A percentile compares a stretch with the other conserved stretches of the same genome.
These are phyloP conservation scores for Smittia aterrima DNA, from an alignment of 2,888 invertebrate genomes.

Conservation along the genomic window DNA sequence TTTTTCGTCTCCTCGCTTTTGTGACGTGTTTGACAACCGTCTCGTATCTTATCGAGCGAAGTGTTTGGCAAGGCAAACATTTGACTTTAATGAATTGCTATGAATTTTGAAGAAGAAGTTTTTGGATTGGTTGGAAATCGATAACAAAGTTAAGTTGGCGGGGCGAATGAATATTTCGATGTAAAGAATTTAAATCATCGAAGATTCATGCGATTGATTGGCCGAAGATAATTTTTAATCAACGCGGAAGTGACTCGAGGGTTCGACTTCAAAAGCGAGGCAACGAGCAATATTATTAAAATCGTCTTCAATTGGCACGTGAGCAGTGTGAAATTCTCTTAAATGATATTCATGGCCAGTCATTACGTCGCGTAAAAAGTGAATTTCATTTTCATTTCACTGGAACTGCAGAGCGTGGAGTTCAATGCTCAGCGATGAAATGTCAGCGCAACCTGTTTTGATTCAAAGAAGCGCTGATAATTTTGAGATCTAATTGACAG, in stretches of 20 bases:
- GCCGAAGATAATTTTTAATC: neutral
- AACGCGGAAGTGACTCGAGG: constrained; percentile 31
- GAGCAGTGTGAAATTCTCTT: constrained; percentile 29
- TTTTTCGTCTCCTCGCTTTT: neutral
- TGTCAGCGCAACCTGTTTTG: constrained; percentile 5
- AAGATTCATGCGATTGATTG: neutral
- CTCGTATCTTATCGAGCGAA: neutral
- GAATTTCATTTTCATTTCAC: neutral
- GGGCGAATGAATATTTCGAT: neutral
- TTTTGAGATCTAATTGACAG: neutral
- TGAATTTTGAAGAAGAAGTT: neutral
- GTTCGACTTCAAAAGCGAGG: constrained; percentile 9
- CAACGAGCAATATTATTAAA: constrained; percentile 15
- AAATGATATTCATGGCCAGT: constrained; percentile 26
- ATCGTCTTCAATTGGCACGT: constrained; percentile 31
- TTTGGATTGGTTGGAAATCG: neutral
- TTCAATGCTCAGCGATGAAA: neutral
- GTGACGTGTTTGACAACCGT: constrained; percentile 21
- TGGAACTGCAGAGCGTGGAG: neutral
- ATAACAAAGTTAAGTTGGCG: neutral
- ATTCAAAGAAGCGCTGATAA: neutral
- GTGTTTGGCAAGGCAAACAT: constrained; percentile 21
- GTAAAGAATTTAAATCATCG: neutral
- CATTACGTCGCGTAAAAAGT: neutral
- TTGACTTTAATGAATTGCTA: neutral